Evolutionary conservation across 2,113 vertebrate genomes (phyloP).

Genomic region (Elachura formosa): DNA sequence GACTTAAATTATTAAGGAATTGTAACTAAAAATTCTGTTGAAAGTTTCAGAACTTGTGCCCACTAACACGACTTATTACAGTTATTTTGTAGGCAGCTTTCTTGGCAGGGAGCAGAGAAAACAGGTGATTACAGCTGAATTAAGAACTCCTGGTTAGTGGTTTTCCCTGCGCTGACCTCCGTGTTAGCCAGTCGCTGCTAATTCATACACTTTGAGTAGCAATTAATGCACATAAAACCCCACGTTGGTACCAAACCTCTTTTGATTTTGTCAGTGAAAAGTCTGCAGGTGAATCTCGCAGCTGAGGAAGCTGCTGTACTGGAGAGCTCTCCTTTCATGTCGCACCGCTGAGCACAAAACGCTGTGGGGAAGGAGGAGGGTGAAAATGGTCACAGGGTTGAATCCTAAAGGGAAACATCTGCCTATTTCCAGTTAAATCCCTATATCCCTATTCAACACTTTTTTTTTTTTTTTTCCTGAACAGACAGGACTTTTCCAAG

Average conservation of each 20-base stretch:
- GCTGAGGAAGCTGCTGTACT: neutral
- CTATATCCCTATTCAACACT: neutral
- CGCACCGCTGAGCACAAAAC: neutral
- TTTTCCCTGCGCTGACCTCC: neutral
- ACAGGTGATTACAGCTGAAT: neutral
- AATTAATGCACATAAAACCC: neutral
- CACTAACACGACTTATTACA: rapidly evolving
- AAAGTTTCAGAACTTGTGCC: neutral
- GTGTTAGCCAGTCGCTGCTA: neutral
- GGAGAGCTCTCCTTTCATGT: neutral
- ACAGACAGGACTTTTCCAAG: constrained; percentile 16
- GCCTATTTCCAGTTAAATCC: neutral
- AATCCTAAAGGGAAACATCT: neutral
- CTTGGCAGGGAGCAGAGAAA: neutral
- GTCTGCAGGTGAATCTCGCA: neutral
- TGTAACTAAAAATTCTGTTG: neutral
- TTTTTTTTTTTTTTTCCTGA: neutral
- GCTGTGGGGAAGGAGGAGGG: neutral
- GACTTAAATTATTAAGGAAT: neutral
- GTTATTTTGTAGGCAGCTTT: neutral
- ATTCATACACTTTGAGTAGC: neutral
- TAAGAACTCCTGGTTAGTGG: neutral
- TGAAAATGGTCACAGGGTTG: neutral
- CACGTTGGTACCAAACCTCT: neutral
- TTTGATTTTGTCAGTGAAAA: neutral